Evolutionary conservation across 2,797 vertebrate genomes (phyloP).

Genomic region (Sebastes taczanowskii): DNA sequence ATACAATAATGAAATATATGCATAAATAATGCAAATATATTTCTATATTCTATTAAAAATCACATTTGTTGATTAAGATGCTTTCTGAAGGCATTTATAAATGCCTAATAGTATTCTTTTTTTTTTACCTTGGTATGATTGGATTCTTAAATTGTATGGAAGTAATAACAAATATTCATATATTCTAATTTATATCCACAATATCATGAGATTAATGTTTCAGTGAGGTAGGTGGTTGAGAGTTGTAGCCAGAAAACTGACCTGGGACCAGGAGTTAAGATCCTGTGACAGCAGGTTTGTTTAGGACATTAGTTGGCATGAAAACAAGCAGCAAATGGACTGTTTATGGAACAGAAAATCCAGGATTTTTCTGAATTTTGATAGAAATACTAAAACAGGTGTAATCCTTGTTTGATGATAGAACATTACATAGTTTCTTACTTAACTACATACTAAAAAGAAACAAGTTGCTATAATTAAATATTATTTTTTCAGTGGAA

Average conservation of each 20-base stretch:
- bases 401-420: not conserved
- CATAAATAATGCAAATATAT: not conserved
- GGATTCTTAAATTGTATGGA: not conserved
- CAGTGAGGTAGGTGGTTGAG: not conserved
- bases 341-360: not conserved
- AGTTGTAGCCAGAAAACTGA: not conserved
- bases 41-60: not conserved
- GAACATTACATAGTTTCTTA: not conserved
- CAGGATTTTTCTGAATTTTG: not conserved
- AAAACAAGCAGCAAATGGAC: not conserved
- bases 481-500: too few relatives aligned
- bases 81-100: not conserved
- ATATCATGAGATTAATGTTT: not conserved
- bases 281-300: not conserved
- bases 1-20: not conserved
- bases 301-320: not conserved
- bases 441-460: not conserved
- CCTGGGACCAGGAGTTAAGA: not conserved
- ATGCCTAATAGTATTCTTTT: not conserved
- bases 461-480: too few relatives aligned
- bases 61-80: not conserved
- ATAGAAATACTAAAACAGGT: not conserved
- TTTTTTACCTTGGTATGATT: not conserved
- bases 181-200: not conserved
- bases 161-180: not conserved